Conservation (phyloP, 2,888 invertebrate species). For the Gymnoscelis rufifasciata region DNA sequence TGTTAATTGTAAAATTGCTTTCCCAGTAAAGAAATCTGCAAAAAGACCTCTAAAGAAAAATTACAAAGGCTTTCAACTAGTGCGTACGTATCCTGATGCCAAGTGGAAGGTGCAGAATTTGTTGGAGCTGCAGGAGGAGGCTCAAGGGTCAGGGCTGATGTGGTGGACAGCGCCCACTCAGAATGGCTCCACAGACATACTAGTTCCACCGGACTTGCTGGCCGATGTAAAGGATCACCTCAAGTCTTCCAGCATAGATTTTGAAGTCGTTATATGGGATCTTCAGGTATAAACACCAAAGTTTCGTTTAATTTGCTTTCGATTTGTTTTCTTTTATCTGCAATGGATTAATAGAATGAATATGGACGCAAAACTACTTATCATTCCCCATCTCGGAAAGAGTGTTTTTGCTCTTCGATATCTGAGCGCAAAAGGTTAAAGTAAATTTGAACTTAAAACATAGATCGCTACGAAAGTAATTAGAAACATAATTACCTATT, state of each 20-base stretch:
- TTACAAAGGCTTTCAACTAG: slow-evolving; percentile 78
- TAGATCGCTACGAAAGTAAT: too few relatives aligned
- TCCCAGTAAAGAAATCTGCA: slow-evolving; percentile 50
- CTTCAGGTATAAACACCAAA: slow-evolving; percentile 75
- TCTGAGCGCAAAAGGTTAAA: too few relatives aligned
- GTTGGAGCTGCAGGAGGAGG: slow-evolving; percentile 69
- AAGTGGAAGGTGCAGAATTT: slow-evolving; percentile 68
- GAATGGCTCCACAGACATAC: slow-evolving; percentile 82
- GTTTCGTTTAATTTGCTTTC: not conserved
- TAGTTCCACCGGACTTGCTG: slow-evolving; percentile 84
- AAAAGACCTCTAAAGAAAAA: slow-evolving; percentile 66
- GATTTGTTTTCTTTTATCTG: too few relatives aligned
- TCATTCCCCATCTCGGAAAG: too few relatives aligned
- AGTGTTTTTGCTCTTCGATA: too few relatives aligned
- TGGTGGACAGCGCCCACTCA: slow-evolving; percentile 73
- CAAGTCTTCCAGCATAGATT: slow-evolving; percentile 80
- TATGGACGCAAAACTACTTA: too few relatives aligned
- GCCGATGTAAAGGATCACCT: slow-evolving; percentile 80
- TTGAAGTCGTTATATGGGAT: slow-evolving; percentile 84
- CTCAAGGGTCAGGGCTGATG: slow-evolving; percentile 69
- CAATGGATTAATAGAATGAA: too few relatives aligned
- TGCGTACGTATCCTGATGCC: slow-evolving; percentile 63
- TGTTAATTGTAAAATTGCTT: slow-evolving; percentile 20
- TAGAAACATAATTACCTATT: too few relatives aligned
- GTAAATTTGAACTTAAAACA: too few relatives aligned